Percentiles rank a stretch among this genome's conserved stretches.
Conservation (phyloP, 2,888 invertebrate genomes). For the Eumacrocentrus americanus region DNA sequence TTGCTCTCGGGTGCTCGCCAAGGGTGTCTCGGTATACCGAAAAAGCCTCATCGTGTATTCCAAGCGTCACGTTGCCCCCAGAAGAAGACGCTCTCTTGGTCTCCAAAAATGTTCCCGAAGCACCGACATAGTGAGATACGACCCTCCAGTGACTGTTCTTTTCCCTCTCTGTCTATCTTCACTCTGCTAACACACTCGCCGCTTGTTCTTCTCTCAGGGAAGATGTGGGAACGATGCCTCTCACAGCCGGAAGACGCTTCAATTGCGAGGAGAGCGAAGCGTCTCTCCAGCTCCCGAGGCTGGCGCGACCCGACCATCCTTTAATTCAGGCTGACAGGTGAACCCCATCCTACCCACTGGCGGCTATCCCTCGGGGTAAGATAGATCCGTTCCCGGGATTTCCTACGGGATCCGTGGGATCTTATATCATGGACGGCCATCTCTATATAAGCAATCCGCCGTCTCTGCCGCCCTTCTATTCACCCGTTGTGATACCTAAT, state of each 20-base stretch:
- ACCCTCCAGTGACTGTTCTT: slow-evolving; percentile 34
- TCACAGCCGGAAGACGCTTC: slow-evolving; percentile 43
- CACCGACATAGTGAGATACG: slow-evolving; percentile 34
- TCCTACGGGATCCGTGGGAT: slow-evolving; percentile 61
- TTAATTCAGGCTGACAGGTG: slow-evolving; percentile 68
- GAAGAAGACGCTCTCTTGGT: slow-evolving; percentile 22
- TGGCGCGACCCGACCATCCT: slow-evolving; percentile 62
- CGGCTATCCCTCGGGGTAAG: slow-evolving; percentile 60
- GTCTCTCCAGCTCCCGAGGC: slow-evolving; percentile 30
- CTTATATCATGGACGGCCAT: slow-evolving; percentile 61
- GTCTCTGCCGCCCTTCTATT: slow-evolving; percentile 34
- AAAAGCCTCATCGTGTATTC: slow-evolving; percentile 25
- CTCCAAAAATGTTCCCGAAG: slow-evolving; percentile 32
- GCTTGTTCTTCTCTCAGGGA: neutral
- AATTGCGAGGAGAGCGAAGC: slow-evolving; percentile 41
- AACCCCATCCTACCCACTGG: slow-evolving; percentile 50
- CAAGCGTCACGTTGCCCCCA: slow-evolving; percentile 14
- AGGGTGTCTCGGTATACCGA: slow-evolving; percentile 20
- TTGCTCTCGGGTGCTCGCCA: neutral
- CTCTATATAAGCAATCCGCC: slow-evolving; percentile 57
- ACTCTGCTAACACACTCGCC: neutral
- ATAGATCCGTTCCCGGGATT: slow-evolving; percentile 62
- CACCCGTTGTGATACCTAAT: slow-evolving; percentile 23
- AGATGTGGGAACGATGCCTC: slow-evolving; percentile 16
- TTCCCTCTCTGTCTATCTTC: slow-evolving; percentile 2